Evolutionary conservation across 2,888 invertebrate genomes (phyloP), one percentile per base, ranked within the genome.

Genomic region (Polydrusus pterygomalis): DNA sequence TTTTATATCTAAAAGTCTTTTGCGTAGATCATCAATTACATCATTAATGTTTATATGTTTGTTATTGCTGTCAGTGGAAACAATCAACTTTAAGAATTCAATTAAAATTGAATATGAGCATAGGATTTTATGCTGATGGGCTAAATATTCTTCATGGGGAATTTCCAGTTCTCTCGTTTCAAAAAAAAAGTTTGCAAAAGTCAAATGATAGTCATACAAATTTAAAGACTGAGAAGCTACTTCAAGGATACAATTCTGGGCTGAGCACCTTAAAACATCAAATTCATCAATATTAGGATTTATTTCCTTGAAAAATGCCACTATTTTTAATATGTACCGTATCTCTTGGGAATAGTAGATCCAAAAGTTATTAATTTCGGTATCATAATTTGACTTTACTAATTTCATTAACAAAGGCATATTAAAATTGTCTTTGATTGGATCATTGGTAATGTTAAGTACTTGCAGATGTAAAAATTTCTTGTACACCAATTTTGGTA

Each of bases 401-500:
- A 81, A 54, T 43, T 54, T 62, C 40, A 79, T 75, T 54, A 84
- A 70, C 51, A 71, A 70, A 30, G 78, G 72, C 56, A 81, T 67
- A 75, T 82, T 72, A 60, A 83, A 80, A 13, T 78, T 68, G 56
- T 40, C 17, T n/a, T 43, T 34, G 34, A 15, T 2, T 58, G 58
- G 30, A 13, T 60, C 47, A 78, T 86, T 86, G 34, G 86, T 85
- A 43, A 84, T 83, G 58, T 83, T 70, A 54, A 86, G 80, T 43
- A 85, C 77, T 77, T 84, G 83, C 49, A 85, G 72, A 34, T 82
- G 76, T 6, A 79, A 58, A 5, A 87, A 74, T 69, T 82, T 83
- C 58, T 82, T 76, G 47, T 78, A 79, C 69, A 83, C 78, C 43
- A 73, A 76, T 56, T 79, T 73, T 58, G 78, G 74, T 68, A 83